A percentile compares a stretch with the other conserved stretches of the same genome.
Conservation (phyloP, 1,140 invertebrate species). For the Nebria ingens region DNA sequence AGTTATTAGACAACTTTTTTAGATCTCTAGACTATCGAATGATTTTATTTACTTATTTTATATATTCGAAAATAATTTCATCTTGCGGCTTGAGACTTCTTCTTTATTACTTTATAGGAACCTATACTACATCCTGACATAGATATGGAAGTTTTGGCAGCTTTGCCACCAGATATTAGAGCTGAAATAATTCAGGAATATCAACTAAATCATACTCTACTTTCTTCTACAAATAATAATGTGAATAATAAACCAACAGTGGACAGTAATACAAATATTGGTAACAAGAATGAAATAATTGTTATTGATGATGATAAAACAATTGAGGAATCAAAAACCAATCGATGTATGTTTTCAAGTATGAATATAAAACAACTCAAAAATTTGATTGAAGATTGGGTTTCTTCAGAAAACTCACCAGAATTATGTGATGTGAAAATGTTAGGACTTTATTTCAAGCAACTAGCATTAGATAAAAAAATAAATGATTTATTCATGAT, state of each 20-base stretch:
- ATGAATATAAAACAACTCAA: slow-evolving; percentile 28
- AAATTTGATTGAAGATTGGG: slow-evolving; percentile 34
- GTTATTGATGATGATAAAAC: background rate
- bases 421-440: slow-evolving; percentile 33
- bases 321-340: background rate
- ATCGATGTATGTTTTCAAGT: background rate
- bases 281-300: slow-evolving; percentile 17
- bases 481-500: slow-evolving; percentile 29
- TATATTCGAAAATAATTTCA: slow-evolving; percentile 13
- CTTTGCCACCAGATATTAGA: slow-evolving; percentile 48
- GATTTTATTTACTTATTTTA: too few relatives aligned
- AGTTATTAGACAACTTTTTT: too few relatives aligned
- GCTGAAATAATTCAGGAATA: slow-evolving; percentile 48
- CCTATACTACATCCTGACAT: slow-evolving; percentile 28
- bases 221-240: slow-evolving; percentile 12
- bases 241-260: slow-evolving; percentile 5
- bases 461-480: slow-evolving; percentile 25
- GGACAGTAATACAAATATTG: background rate
- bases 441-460: slow-evolving; percentile 30
- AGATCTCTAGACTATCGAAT: too few relatives aligned
- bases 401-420: slow-evolving; percentile 28
- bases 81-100: too few relatives aligned
- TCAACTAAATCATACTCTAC: slow-evolving; percentile 19
- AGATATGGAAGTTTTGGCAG: slow-evolving; percentile 44
- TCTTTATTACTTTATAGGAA: background rate